Conservation (phyloP, 2,113 vertebrate species). For the Triplophysa tibetana region DNA sequence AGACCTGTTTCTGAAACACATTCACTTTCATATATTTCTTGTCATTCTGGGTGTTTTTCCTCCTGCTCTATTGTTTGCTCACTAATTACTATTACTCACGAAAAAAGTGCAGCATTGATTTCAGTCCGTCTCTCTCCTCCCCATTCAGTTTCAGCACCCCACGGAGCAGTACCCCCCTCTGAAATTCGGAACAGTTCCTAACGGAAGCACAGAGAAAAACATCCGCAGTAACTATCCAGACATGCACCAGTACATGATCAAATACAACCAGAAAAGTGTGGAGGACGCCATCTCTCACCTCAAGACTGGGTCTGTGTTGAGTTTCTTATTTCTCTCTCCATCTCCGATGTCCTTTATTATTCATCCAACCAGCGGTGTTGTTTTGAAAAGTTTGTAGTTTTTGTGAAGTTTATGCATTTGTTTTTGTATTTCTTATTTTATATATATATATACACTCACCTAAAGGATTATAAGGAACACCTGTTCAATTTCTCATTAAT, state of each 20-base stretch:
- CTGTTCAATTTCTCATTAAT: no score
- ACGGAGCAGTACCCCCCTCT: constrained; percentile 91
- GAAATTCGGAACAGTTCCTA: constrained; percentile 91
- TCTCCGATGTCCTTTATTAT: constrained; percentile 39
- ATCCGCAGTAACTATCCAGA: constrained; percentile 93
- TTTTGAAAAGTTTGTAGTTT: no score
- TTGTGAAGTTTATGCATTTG: no score
- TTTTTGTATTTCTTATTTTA: no score
- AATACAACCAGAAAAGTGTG: constrained; percentile 91
- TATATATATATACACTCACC: no score
- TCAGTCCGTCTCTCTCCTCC: not conserved
- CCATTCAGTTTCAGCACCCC: constrained; percentile 90
- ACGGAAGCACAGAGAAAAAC: constrained; percentile 93
- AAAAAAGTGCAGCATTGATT: constrained; percentile 20
- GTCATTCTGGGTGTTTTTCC: constrained; percentile 1
- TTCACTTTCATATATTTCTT: not conserved
- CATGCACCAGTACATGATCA: constrained; percentile 94
- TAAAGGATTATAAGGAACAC: no score
- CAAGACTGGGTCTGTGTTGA: constrained; percentile 81
- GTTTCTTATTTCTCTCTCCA: constrained; percentile 14
- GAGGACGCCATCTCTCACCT: constrained; percentile 90
- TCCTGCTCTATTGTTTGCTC: constrained; percentile 5
- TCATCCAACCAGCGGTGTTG: not conserved
- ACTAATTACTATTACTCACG: constrained; percentile 11
- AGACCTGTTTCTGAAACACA: not conserved